Evolutionary conservation across 2,113 vertebrate species (phyloP), one percentile per base, ranked within the genome.

Genomic region (Tragulus kanchil): DNA sequence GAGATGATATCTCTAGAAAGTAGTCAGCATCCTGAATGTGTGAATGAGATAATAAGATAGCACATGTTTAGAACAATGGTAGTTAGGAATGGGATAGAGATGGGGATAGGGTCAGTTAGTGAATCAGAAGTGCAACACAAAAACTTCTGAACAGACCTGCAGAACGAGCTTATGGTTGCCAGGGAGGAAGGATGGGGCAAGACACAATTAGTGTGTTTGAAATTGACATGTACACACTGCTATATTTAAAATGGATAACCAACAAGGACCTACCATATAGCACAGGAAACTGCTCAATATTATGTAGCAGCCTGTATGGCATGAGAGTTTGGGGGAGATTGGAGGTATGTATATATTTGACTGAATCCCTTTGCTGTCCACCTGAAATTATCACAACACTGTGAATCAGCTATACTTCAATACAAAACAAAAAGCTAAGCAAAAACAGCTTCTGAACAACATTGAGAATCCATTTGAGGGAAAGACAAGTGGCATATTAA

Each of bases 101-200:
- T 42, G 1, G 0, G 5, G 36, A 2, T 4, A 25, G 5, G 36
- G 19, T 1, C 45, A 19, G 15, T 86, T 50, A 11, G 3, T 13
- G 21, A 54, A 50, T 50, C 21, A 71, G 50, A 86, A 15, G 12
- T 54, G 73, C 67, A 86, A 83, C 4, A 48, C 11, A 36, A 64
- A 26, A 69, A 69, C 1, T 31, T 21, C 17, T 8, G 25, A 45
- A 71, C 36, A 73, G 69, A 73, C 36, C 45, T 45, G 25, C 36
- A 73, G 21, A 73, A 73, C 45, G 69, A 23, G 25, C 25, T 45
- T 73, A 73, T 7, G 21, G 69, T 73, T 73, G 45, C 36, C 42
- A 25, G 42, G 45, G 69, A 23, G 42, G 11, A 73, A 45, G 36
- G 21, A 45, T 23, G 69, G 69, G n/a, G 11, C 10, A 73, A 13